A percentile compares a stretch with the other conserved stretches of the same genome.
These are phyloP conservation scores for Keiferia lycopersicella DNA, from an alignment of 2,888 invertebrate genomes.

Conservation along the genomic window DNA sequence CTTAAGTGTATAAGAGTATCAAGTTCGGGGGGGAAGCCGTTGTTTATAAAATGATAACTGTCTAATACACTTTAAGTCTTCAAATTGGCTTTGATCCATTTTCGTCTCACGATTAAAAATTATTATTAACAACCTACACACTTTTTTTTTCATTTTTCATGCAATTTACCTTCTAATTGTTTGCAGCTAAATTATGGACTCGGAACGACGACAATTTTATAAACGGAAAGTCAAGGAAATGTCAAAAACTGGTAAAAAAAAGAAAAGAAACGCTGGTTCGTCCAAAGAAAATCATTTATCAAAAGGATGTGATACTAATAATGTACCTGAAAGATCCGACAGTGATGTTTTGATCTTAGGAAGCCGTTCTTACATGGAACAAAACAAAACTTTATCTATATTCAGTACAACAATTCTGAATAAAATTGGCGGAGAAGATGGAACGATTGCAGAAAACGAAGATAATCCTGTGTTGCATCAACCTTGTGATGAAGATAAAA, in stretches of 20 bases:
- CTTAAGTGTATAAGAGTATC: no score
- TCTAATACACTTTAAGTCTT: no score
- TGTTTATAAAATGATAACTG: no score
- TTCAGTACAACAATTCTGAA: background rate
- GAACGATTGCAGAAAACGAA: background rate
- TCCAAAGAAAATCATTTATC: no score
- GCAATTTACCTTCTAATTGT: background rate
- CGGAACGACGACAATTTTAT: background rate
- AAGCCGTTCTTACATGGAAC: slow-evolving; percentile 20
- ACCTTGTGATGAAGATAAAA: background rate
- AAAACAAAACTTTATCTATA: slow-evolving; percentile 14
- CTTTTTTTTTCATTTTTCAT: background rate
- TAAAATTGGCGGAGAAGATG: background rate
- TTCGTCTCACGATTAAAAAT: no score
- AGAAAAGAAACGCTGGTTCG: no score
- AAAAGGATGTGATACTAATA: no score
- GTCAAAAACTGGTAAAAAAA: background rate
- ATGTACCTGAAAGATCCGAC: background rate
- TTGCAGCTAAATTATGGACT: background rate
- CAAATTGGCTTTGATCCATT: no score
- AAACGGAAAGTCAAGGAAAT: background rate
- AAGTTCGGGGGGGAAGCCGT: no score
- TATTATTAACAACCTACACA: no score
- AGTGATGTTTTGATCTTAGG: slow-evolving; percentile 19
- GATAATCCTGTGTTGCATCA: background rate